These are phyloP conservation scores for Oligia latruncula DNA, from an alignment of 2,888 invertebrate species.

Conservation along the genomic window DNA sequence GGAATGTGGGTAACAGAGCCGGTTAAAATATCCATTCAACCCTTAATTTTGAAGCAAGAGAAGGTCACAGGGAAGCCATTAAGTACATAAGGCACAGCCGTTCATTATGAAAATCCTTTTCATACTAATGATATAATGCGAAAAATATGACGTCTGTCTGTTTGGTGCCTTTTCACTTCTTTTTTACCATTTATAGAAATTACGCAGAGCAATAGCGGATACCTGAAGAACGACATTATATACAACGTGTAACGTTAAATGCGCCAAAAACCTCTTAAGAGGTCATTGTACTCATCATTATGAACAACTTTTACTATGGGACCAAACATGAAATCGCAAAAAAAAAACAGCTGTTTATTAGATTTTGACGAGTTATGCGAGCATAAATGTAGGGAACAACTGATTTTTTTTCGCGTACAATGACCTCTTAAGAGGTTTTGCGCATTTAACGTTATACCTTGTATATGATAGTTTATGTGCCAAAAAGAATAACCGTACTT, in stretches of 20 bases:
- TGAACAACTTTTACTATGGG: too few relatives aligned
- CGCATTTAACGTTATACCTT: too few relatives aligned
- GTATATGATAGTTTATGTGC: background rate
- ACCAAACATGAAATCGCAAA: too few relatives aligned
- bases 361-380: too few relatives aligned
- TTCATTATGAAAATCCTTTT: conserved; percentile 20
- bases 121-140: conserved; percentile 5
- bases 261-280: too few relatives aligned
- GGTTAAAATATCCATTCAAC: conserved; percentile 18
- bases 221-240: background rate
- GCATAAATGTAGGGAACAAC: too few relatives aligned
- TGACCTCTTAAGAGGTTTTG: too few relatives aligned
- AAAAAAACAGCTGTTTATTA: too few relatives aligned
- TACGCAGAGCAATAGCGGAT: background rate
- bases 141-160: background rate
- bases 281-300: too few relatives aligned
- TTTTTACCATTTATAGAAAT: background rate
- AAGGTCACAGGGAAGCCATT: conserved; percentile 29
- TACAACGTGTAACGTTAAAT: too few relatives aligned
- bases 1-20: background rate
- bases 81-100: conserved; percentile 24
- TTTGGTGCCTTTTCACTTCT: background rate
- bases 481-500: conserved; percentile 1
- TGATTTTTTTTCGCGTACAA: too few relatives aligned
- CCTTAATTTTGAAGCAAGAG: conserved; percentile 34